Evolutionary conservation across 1,140 invertebrate species (phyloP).

Genomic region (Lepidurus packardi): DNA sequence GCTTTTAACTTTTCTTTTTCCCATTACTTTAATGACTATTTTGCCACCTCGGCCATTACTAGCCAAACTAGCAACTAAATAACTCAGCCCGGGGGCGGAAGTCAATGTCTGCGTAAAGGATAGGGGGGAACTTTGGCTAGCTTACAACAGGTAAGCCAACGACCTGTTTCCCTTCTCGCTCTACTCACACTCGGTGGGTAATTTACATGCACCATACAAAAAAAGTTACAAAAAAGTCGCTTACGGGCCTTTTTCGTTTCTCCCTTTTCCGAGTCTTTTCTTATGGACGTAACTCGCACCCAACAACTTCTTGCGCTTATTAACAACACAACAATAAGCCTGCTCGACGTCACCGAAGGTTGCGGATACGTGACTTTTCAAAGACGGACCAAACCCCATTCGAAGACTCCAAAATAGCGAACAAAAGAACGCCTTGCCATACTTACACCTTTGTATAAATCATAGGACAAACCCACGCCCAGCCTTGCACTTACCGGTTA

Average conservation of each 20-base stretch:
- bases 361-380: not conserved
- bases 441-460: not conserved
- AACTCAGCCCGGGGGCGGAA: slow-evolving; percentile 3
- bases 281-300: too few relatives aligned
- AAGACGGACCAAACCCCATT: not conserved
- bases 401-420: slow-evolving; percentile 9
- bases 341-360: not conserved
- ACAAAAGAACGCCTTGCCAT: not conserved
- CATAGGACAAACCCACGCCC: not conserved
- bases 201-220: slow-evolving; percentile 1
- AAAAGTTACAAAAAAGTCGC: not conserved
- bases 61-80: not conserved
- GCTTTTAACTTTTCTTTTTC: not conserved
- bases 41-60: not conserved
- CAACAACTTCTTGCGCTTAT: not conserved
- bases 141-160: slow-evolving; percentile 3
- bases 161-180: not conserved
- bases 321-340: not conserved
- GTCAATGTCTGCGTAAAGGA: slow-evolving; percentile 10
- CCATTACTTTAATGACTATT: not conserved
- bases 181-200: not conserved
- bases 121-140: not conserved
- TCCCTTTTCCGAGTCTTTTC: not conserved
- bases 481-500: not conserved
- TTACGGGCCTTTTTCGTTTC: not conserved